Base-by-base conservation (phyloP, 1,140 invertebrate genomes). In the Drosophila lacertosa region DNA sequence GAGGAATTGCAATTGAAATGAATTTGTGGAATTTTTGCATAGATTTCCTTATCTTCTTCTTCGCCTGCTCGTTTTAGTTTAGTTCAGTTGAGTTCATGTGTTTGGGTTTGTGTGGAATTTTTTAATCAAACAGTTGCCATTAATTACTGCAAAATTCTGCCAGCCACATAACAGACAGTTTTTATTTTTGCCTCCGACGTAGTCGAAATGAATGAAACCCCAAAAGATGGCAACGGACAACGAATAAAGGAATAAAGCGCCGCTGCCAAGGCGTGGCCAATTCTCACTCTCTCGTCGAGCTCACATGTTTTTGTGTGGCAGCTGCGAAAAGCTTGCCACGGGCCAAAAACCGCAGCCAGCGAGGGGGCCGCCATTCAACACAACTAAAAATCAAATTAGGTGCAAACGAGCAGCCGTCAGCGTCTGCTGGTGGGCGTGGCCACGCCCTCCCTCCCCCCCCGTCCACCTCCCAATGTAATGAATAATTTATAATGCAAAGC, bases 111-210 rank as follows among this genome's bases (percentile, higher is more conserved):
- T 48, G 20, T 29, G 82, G 83, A 88, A 88, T 88, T 88, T 86
- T 88, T 88, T 88, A 88, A 88, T 88, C 83, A 88, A 88, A 89
- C 83, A 88, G 79, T 89, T 89, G 78, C 83, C 78, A 88, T 88
- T 88, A 88, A 88, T 88, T 88, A 88, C 83, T 88, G 78, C 82
- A 72, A 82, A 89, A 89, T 89, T 89, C 83, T 86, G 60, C 65
- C 68, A 89, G 83, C 83, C 83, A 83, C 78, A 88, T 89, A 82
- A 76, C 83, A 89, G 83, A 88, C 83, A 89, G 79, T 88, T 89
- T 88, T 89, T 88, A 26, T 26, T 6, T 26, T 26, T 26, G 5
- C 7, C 4, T 6, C 7, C 64, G 63, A 76, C 77, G 73, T 59
- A 64, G 24, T 63, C 74, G 42, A 59, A 88, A 88, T 82, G 82